Evolutionary conservation across 2,113 vertebrate genomes (phyloP), one percentile per base, ranked within the genome.

Genomic region (Vanacampus margaritifer): DNA sequence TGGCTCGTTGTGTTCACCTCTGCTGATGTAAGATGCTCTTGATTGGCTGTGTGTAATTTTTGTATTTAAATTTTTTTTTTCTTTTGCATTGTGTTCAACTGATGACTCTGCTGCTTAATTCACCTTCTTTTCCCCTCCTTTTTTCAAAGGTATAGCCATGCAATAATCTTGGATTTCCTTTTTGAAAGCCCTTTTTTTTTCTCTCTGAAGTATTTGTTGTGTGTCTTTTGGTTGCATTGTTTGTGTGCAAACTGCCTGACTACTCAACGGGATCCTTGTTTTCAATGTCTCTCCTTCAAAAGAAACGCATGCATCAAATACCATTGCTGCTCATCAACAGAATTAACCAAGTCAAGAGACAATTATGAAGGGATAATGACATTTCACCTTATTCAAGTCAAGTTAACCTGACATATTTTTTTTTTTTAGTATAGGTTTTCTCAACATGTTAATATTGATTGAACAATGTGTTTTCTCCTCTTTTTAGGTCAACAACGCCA

Each of bases 401-500:
- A 24, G 21, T 51, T 14, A 35, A 14, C 32, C 11, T 21, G 41
- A 50, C 21, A n/a, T 48, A 48, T 17, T 64, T 17, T 32, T 32
- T 32, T 32, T 2, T 17, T 57, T 57, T 9, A 19, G 16, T 35
- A 48, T 51, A 8, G 45, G 37, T 50, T 21, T 65, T 65, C 10
- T 24, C 21, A 37, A 65, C 53, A 21, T 17, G 23, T 43, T 43
- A 24, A 62, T 16, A 62, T 43, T 26, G 3, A 46, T 2, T 50
- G 43, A 45, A 35, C 24, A 8, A 2, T 36, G 19, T 12, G 26
- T 14, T 74, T 57, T 65, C 59, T 68, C 81, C 58, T 89, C 69
- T 83, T 78, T 87, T 43, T 88, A 99, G 97, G 97, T 99, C 74
- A 99, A 99, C 90, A 99, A 99, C 37, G 97, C 97, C 63, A 99